Evolutionary conservation across 2,888 invertebrate genomes (phyloP), one percentile per base, ranked within the genome.

Genomic region (Caradrina clavipalpis): DNA sequence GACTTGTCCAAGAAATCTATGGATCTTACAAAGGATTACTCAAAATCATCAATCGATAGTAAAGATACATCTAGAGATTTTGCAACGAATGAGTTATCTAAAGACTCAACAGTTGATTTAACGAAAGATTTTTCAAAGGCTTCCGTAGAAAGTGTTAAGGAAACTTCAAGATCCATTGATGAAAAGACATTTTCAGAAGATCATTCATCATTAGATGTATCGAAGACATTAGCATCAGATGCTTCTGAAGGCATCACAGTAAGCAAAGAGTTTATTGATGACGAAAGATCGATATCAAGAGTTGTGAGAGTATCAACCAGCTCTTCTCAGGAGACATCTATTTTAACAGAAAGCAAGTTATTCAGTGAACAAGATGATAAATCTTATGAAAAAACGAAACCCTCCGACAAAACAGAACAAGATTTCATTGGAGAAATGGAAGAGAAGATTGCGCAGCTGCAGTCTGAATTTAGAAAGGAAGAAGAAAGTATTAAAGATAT

Each of bases 181-280:
- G 96, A 96, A 76, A 96, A 96, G 74, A 96, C 96, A 1, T 94
- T 93, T 78, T 96, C 96, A 1, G 96, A 96, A 89, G 96, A 96
- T 65, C 95, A 96, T 84, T 96, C 95, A 1, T 96, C 95, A n/a
- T 83, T 95, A 69, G 96, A 95, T 75, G 90, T 93, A 21, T 95
- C 96, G n/a, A 96, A 95, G 78, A 96, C 96, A 11, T 87, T 96
- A 81, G 96, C 96, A n/a, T 95, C 96, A 31, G 96, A 96, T 85
- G 93, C 87, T 17, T 96, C 96, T 19, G 96, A 96, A 70, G 92
- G 89, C 8, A 92, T 94, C 6, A 93, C 94, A 35, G 86, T 93
- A 45, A 94, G 94, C 69, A 94, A 87, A 83, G 96, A 96, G 54
- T 94, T 92, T 80, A 86, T 92, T 69, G 95, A 95, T 76, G 93